Evolutionary conservation across 1,140 invertebrate genomes (phyloP).

Genomic region (Temnothorax nylanderi): DNA sequence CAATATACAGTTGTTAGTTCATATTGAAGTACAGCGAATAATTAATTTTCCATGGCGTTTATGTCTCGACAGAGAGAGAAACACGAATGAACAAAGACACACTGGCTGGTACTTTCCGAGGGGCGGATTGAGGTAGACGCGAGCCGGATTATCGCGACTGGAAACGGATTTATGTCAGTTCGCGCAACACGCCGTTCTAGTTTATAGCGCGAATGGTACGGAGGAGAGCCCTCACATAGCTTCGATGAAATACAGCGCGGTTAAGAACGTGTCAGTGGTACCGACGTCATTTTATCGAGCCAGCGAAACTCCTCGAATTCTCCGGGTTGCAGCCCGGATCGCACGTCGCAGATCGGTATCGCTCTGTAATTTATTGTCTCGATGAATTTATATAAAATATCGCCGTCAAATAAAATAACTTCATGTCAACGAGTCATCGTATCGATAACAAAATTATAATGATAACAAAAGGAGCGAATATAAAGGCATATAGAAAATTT

Average conservation of each 20-base stretch:
- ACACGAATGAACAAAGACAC: neutral
- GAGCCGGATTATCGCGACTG: slow-evolving; percentile 61
- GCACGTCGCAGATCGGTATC: slow-evolving; percentile 30
- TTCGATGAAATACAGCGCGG: slow-evolving; percentile 74
- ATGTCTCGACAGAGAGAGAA: slow-evolving; percentile 12
- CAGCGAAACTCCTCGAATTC: slow-evolving; percentile 42
- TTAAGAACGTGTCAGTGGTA: slow-evolving; percentile 37
- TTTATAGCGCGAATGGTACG: slow-evolving; percentile 69
- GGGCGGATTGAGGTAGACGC: slow-evolving; percentile 21
- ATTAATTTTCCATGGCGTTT: slow-evolving; percentile 44
- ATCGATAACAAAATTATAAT: neutral
- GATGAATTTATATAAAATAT: slow-evolving; percentile 44
- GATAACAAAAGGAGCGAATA: neutral
- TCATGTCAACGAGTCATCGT: neutral
- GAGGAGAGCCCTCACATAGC: slow-evolving; percentile 47
- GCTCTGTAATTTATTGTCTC: slow-evolving; percentile 26
- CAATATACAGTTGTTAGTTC: slow-evolving; percentile 33
- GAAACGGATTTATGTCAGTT: slow-evolving; percentile 78
- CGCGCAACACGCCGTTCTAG: slow-evolving; percentile 70
- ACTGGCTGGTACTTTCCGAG: neutral
- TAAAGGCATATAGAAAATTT: neutral
- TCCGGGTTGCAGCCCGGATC: neutral
- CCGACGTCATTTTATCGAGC: slow-evolving; percentile 45
- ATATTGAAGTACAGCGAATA: slow-evolving; percentile 11
- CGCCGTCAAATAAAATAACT: neutral